Evolutionary conservation across 1,140 invertebrate genomes (phyloP).

Genomic region (Drosophila kepulauana): DNA sequence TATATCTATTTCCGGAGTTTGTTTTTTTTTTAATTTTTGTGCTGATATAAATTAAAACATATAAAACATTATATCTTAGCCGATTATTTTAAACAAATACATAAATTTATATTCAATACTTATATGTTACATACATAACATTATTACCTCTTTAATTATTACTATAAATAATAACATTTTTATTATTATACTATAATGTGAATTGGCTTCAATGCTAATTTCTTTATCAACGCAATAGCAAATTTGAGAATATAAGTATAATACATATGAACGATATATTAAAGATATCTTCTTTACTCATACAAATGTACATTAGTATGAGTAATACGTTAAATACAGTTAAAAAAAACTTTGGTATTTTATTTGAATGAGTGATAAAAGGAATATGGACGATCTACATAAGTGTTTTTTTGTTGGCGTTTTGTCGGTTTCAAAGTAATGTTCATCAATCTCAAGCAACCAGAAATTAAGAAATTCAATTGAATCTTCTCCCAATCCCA

Average conservation of each 20-base stretch:
- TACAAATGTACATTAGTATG: not conserved
- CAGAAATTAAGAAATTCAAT: no score
- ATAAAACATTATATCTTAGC: constrained; percentile 7
- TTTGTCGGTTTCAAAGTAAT: no score
- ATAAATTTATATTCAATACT: constrained; percentile 7
- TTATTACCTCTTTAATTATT: constrained; percentile 34
- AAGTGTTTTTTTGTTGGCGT: not conserved
- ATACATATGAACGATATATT: not conserved
- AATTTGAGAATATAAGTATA: constrained; percentile 4
- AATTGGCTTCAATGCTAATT: not conserved
- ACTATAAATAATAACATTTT: constrained; percentile 5
- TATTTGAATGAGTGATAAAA: not conserved
- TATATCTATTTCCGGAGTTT: constrained; percentile 10
- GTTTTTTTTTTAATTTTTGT: constrained; percentile 7
- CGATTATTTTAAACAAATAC: constrained; percentile 4
- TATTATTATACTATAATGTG: constrained; percentile 6
- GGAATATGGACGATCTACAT: not conserved
- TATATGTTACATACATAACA: constrained; percentile 10
- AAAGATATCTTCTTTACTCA: not conserved
- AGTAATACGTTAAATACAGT: not conserved
- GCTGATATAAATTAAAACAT: not conserved
- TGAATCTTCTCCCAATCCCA: no score
- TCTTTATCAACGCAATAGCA: constrained; percentile 15
- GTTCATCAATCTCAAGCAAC: no score
- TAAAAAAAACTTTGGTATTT: not conserved